phyloP scores from a whole-genome alignment of 1,140 invertebrate genomes.

The Drosophila nasuta region DNA sequence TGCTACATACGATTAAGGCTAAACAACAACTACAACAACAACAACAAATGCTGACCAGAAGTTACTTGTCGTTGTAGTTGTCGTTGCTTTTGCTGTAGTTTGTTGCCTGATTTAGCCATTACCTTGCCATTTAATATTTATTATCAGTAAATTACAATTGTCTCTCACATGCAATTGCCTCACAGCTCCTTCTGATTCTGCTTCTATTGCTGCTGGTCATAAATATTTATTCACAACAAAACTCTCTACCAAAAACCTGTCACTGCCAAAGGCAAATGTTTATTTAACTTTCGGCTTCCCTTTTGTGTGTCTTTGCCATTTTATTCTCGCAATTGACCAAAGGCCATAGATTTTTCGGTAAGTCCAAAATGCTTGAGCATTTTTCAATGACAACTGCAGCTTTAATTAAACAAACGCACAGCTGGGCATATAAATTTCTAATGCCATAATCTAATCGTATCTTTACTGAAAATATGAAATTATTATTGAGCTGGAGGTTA shows the following conservation, averaged over 20 bases:
- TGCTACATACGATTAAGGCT: slow-evolving; percentile 48
- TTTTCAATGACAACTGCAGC: slow-evolving; percentile 79
- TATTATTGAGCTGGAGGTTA: slow-evolving; percentile 1
- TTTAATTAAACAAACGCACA: slow-evolving; percentile 65
- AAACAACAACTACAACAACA: not conserved
- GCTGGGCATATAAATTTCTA: slow-evolving; percentile 14
- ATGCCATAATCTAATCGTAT: slow-evolving; percentile 13
- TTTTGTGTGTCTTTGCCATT: slow-evolving; percentile 22
- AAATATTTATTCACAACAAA: slow-evolving; percentile 77
- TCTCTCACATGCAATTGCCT: slow-evolving; percentile 74
- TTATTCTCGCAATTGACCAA: slow-evolving; percentile 25
- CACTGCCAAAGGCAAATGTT: slow-evolving; percentile 63
- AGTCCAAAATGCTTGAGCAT: slow-evolving; percentile 43
- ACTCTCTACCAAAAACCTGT: slow-evolving; percentile 63
- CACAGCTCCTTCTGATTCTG: not conserved
- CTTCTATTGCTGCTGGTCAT: slow-evolving; percentile 44
- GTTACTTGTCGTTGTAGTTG: not conserved
- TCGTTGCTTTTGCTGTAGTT: not conserved
- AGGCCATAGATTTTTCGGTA: slow-evolving; percentile 30
- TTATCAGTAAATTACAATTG: slow-evolving; percentile 83
- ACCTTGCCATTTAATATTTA: slow-evolving; percentile 73
- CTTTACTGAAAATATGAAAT: slow-evolving; percentile 20
- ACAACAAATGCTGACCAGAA: slow-evolving; percentile 11
- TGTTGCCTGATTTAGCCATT: slow-evolving; percentile 43
- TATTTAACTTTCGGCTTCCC: slow-evolving; percentile 52